Percentiles rank a stretch among this genome's conserved stretches.
Evolutionary conservation across 2,888 invertebrate genomes (phyloP).

Genomic region (Folsomia candida): DNA sequence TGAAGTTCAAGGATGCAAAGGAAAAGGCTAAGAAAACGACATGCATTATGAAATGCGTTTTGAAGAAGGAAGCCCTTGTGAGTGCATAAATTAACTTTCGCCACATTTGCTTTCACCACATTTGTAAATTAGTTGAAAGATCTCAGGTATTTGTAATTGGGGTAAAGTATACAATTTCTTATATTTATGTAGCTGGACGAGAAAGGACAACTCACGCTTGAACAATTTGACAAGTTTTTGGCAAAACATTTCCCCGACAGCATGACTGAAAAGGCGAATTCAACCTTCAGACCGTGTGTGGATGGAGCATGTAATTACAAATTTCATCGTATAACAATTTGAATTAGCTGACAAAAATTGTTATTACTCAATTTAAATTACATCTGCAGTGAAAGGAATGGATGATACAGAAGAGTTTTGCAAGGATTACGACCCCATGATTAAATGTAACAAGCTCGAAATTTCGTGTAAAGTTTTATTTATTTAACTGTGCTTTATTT

Average conservation of each 20-base stretch:
- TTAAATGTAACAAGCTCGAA: conserved; percentile 25
- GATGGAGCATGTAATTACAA: conserved; percentile 25
- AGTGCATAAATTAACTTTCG: too few species aligned
- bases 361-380: neutral
- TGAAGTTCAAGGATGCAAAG: conserved; percentile 32
- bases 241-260: conserved; percentile 17
- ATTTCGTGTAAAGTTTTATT: neutral
- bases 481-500: neutral
- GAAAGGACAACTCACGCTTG: conserved; percentile 19
- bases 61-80: conserved; percentile 19
- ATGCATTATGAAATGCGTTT: conserved; percentile 27
- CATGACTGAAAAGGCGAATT: conserved; percentile 13
- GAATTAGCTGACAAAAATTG: neutral
- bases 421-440: conserved; percentile 21
- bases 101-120: too few species aligned
- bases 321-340: neutral
- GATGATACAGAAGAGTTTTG: conserved; percentile 15
- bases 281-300: conserved; percentile 25
- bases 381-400: neutral
- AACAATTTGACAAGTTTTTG: conserved; percentile 12
- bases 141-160: too few species aligned
- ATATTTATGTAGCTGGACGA: neutral
- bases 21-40: conserved; percentile 31
- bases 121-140: neutral
- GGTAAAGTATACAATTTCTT: too few species aligned